A percentile compares a stretch with the other conserved stretches of the same genome.
These are phyloP conservation scores for Gobio gobio DNA, from an alignment of 2,113 vertebrate genomes.

Conservation along the genomic window DNA sequence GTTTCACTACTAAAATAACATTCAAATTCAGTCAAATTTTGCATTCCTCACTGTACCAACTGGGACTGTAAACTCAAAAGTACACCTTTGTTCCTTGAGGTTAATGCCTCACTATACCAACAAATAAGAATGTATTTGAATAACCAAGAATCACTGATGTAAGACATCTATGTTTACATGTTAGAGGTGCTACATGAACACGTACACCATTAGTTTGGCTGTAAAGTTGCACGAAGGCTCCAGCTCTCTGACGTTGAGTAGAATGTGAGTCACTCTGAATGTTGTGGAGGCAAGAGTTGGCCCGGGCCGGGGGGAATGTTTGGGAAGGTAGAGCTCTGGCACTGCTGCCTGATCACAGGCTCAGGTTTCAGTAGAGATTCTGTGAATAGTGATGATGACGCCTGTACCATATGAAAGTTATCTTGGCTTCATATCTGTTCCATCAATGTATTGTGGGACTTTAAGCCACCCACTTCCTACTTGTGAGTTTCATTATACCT, in stretches of 20 bases:
- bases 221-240: slow-evolving; percentile 25
- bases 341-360: slow-evolving; percentile 16
- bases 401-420: slow-evolving; percentile 46
- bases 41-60: not conserved
- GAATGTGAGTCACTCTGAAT: slow-evolving; percentile 37
- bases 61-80: not conserved
- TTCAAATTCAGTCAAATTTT: not conserved
- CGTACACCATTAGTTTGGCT: not conserved
- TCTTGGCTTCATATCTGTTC: slow-evolving; percentile 3
- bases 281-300: slow-evolving; percentile 13
- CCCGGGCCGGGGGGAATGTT: slow-evolving; percentile 27
- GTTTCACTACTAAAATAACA: not conserved
- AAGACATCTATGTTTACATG: not conserved
- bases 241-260: slow-evolving; percentile 32
- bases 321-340: slow-evolving; percentile 29
- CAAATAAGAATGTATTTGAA: not conserved
- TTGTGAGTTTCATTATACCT: not conserved
- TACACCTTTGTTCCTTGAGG: not conserved
- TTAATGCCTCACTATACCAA: not conserved
- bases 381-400: slow-evolving; percentile 56
- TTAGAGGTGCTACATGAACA: slow-evolving; percentile 4
- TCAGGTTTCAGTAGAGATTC: slow-evolving; percentile 57
- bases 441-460: slow-evolving; percentile 27
- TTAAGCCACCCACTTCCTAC: not conserved
- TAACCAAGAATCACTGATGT: not conserved